A percentile compares a stretch with the other conserved stretches of the same genome.
Evolutionary conservation across 2,888 invertebrate species (phyloP).

Genomic region (Dicranocentrus wangi): DNA sequence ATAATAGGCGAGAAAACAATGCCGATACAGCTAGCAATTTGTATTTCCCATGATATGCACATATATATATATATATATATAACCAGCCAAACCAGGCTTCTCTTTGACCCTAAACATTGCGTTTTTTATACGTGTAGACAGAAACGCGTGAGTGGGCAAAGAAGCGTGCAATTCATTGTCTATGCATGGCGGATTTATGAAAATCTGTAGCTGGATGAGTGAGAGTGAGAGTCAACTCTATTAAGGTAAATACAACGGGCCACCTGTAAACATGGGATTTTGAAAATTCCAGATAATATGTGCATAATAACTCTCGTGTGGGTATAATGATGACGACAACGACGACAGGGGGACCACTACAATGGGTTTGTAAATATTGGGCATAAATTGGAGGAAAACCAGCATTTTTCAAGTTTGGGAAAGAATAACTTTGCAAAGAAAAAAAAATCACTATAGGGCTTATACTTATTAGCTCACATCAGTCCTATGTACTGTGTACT

Average conservation of each 20-base stretch:
- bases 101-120: background rate
- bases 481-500: no score
- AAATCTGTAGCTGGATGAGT: slow-evolving; percentile 13
- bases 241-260: slow-evolving; percentile 23
- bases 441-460: no score
- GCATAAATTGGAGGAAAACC: slow-evolving; percentile 25
- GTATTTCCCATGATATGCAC: background rate
- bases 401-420: slow-evolving; percentile 10
- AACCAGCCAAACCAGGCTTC: background rate
- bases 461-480: no score
- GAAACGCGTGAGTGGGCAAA: slow-evolving; percentile 46
- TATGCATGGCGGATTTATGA: background rate
- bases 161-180: slow-evolving; percentile 43
- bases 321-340: slow-evolving; percentile 19
- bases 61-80: background rate
- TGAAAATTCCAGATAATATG: slow-evolving; percentile 19
- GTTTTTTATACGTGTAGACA: background rate
- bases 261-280: slow-evolving; percentile 18
- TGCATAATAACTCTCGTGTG: no score
- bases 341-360: no score
- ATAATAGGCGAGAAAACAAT: background rate
- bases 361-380: background rate
- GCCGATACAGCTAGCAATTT: background rate
- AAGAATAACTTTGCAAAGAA: no score
- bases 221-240: slow-evolving; percentile 21